Evolutionary conservation across 2,113 vertebrate genomes (phyloP).

Genomic region (Sorex fumeus): DNA sequence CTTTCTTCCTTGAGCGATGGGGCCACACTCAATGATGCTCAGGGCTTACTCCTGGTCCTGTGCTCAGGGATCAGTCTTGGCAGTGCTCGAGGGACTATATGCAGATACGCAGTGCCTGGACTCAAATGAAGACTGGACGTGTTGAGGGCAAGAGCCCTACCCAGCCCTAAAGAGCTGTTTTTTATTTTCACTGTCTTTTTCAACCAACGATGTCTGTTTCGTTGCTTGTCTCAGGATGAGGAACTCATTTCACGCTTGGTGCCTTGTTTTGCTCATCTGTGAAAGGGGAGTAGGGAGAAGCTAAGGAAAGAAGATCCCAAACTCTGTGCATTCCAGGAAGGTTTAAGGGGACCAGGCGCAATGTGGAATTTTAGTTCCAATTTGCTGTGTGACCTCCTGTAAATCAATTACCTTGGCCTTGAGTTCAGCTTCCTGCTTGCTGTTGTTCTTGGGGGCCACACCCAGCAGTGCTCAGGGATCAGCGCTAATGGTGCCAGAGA

Average conservation of each 20-base stretch:
- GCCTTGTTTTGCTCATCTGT: constrained; percentile 33
- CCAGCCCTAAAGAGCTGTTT: not conserved
- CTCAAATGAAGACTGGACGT: too few relatives aligned
- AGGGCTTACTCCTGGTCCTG: too few relatives aligned
- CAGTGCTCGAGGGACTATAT: too few relatives aligned
- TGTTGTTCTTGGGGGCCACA: too few relatives aligned
- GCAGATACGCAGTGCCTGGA: too few relatives aligned
- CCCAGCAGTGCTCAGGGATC: too few relatives aligned
- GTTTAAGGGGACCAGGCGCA: not conserved
- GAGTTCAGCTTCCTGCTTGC: not conserved
- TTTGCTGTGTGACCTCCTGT: not conserved
- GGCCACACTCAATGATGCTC: too few relatives aligned
- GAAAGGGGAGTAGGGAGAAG: not conserved
- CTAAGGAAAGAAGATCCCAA: not conserved
- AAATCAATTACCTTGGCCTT: not conserved
- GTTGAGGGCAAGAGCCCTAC: too few relatives aligned
- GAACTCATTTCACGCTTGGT: not conserved
- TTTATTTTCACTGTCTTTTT: not conserved
- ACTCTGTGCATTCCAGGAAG: not conserved
- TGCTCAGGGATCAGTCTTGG: too few relatives aligned
- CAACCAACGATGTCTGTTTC: constrained; percentile 8
- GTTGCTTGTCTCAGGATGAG: not conserved
- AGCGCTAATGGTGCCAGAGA: not conserved
- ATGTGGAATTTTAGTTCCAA: not conserved
- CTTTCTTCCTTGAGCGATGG: too few relatives aligned